Conservation (phyloP, 2,113 vertebrate species). For the Sinocyclocheilus grahami region DNA sequence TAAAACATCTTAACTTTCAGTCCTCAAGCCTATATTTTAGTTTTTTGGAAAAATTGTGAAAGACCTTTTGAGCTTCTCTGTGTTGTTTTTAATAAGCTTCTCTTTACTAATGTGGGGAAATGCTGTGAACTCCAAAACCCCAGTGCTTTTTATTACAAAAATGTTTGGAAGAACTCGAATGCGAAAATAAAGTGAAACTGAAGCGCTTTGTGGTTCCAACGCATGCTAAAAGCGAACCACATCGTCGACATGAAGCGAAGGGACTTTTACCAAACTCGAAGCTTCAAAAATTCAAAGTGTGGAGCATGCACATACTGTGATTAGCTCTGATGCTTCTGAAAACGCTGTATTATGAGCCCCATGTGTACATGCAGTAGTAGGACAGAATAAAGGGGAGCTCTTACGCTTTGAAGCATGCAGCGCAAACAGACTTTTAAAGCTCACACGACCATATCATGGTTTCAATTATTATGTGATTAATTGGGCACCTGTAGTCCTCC, state of each 20-base stretch:
- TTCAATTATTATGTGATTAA: background rate
- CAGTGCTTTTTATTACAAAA: background rate
- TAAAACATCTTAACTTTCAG: too few species aligned
- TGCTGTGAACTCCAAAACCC: background rate
- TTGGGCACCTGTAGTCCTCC: background rate
- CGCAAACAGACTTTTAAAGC: background rate
- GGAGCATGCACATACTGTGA: background rate
- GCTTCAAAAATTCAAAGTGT: conserved; percentile 8
- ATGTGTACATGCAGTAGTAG: conserved; percentile 16
- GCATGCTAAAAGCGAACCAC: background rate
- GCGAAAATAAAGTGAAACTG: background rate
- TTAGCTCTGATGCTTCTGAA: conserved; percentile 4
- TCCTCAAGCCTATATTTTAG: too few species aligned
- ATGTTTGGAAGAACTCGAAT: background rate
- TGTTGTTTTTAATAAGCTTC: background rate
- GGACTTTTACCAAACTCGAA: conserved; percentile 13
- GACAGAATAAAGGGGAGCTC: background rate
- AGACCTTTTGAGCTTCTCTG: too few species aligned
- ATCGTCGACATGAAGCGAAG: background rate
- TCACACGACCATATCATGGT: background rate
- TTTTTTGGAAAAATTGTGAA: too few species aligned
- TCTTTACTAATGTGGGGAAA: background rate
- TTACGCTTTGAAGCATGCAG: background rate
- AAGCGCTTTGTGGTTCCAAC: background rate
- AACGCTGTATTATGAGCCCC: background rate